Evolutionary conservation across 2,113 vertebrate genomes (phyloP).

Genomic region (Eira barbara): DNA sequence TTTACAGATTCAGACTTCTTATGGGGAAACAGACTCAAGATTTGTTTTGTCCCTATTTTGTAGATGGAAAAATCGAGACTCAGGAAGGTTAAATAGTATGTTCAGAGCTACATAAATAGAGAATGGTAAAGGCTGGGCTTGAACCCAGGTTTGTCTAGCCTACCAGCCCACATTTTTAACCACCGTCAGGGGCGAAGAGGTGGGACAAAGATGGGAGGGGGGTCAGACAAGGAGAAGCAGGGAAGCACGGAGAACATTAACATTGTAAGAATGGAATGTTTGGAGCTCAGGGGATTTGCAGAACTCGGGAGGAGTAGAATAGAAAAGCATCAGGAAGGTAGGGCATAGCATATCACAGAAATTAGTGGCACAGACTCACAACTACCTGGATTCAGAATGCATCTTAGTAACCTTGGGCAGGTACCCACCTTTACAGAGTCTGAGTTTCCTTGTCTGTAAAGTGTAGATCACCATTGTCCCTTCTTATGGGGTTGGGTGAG

Average conservation of each 20-base stretch:
- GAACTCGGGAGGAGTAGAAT: background rate
- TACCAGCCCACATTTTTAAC: background rate
- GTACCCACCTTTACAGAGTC: background rate
- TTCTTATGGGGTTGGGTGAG: background rate
- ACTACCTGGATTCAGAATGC: background rate
- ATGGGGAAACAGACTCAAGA: background rate
- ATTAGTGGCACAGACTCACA: background rate
- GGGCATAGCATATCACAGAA: background rate
- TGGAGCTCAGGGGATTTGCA: background rate
- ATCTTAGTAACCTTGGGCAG: background rate
- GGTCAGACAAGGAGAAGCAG: background rate
- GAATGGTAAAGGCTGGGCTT: background rate
- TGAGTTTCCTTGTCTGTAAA: background rate
- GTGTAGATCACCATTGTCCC: background rate
- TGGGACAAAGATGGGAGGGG: background rate
- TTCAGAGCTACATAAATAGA: background rate
- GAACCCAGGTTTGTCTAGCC: background rate
- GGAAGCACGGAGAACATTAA: background rate
- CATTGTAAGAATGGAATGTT: background rate
- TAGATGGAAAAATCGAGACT: conserved; percentile 48
- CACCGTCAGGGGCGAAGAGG: background rate
- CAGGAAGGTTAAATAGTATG: background rate
- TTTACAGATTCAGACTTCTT: conserved; percentile 31
- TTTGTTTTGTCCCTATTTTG: background rate
- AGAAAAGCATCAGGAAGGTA: background rate